phyloP scores from a whole-genome alignment of 2,888 invertebrate genomes.

The Ophioninae sp. region DNA sequence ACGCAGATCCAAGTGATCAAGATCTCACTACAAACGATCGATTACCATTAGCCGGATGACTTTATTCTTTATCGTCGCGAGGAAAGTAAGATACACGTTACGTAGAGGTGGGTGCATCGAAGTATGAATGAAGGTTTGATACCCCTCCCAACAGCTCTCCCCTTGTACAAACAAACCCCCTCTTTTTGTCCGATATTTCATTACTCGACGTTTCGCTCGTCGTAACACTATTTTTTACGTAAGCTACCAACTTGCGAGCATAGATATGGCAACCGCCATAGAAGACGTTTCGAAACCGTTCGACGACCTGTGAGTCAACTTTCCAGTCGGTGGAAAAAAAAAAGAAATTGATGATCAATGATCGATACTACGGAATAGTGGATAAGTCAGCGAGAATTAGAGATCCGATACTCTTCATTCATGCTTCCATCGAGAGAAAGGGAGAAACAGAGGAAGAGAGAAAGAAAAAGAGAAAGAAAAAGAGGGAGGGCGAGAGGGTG shows the following conservation, averaged over 20 bases:
- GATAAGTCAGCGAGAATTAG: slow-evolving; percentile 2
- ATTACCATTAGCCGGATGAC: not conserved
- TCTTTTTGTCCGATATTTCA: slow-evolving; percentile 26
- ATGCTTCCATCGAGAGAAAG: slow-evolving; percentile 25
- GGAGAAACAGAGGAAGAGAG: not conserved
- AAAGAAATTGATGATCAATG: not conserved
- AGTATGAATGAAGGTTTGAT: slow-evolving; percentile 22
- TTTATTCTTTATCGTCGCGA: not conserved
- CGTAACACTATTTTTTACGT: slow-evolving; percentile 43
- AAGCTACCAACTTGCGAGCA: slow-evolving; percentile 26
- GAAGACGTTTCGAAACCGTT: not conserved
- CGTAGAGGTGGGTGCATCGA: not conserved
- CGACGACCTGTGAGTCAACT: not conserved
- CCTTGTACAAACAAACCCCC: not conserved
- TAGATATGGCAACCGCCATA: not conserved
- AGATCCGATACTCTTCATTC: slow-evolving; percentile 39
- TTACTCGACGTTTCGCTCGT: slow-evolving; percentile 34
- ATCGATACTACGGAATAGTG: slow-evolving; percentile 11
- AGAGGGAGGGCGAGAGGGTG: slow-evolving; percentile 11
- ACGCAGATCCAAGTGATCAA: not conserved
- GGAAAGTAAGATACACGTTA: not conserved
- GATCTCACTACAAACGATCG: not conserved
- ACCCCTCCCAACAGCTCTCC: not conserved
- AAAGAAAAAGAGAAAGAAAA: slow-evolving; percentile 1
- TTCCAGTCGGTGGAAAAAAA: not conserved